Conservation (phyloP, 2,797 vertebrate species). For the Mallotus villosus region DNA sequence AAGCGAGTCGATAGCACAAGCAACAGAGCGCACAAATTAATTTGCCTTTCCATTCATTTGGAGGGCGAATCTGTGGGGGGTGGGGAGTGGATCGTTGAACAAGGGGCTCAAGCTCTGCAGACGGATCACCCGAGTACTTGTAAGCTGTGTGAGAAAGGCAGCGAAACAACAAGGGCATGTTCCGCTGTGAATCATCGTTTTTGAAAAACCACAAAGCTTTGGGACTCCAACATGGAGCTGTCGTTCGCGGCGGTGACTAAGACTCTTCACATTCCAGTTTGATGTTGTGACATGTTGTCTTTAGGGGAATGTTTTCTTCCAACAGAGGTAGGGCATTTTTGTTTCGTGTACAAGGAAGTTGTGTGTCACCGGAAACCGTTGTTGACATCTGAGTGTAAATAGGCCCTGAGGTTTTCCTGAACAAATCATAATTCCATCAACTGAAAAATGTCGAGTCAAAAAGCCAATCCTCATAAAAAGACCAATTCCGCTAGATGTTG, state of each 20-base stretch:
- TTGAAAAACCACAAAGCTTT: conserved; percentile 11
- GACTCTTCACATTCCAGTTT: too few relatives aligned
- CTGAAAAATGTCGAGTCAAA: not conserved
- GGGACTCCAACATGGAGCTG: not conserved
- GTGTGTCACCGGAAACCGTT: too few relatives aligned
- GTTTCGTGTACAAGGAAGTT: too few relatives aligned
- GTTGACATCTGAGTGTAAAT: too few relatives aligned
- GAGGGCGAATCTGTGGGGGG: conserved; percentile 26
- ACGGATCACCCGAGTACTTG: conserved; percentile 41
- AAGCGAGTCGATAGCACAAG: conserved; percentile 47
- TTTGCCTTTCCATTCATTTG: conserved; percentile 51
- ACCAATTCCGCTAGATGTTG: not conserved
- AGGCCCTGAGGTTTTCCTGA: not conserved
- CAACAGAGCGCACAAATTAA: conserved; percentile 50
- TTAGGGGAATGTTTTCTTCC: too few relatives aligned
- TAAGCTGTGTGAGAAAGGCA: conserved; percentile 34
- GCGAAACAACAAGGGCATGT: conserved; percentile 19
- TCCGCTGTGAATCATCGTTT: conserved; percentile 22
- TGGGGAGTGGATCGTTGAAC: conserved; percentile 27
- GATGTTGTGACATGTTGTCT: too few relatives aligned
- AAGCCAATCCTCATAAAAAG: not conserved
- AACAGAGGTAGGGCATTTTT: too few relatives aligned
- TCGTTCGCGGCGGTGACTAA: not conserved
- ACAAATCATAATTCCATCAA: not conserved
- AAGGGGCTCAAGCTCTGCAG: conserved; percentile 22